A percentile compares a stretch with the other conserved stretches of the same genome.
phyloP scores from a whole-genome alignment of 2,888 invertebrate genomes.

The Thymelicus lineola region DNA sequence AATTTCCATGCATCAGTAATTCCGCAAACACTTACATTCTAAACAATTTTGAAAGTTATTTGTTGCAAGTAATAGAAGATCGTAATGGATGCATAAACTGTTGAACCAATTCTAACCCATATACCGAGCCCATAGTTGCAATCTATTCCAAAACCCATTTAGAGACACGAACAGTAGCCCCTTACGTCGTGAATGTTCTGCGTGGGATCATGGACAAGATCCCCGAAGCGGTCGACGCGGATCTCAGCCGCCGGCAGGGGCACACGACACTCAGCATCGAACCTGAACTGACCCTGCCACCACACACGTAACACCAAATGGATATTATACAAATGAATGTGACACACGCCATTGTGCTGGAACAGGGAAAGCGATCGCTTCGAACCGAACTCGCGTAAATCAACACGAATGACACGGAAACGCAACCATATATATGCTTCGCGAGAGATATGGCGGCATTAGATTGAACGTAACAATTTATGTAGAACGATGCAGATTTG shows the following conservation, averaged over 20 bases:
- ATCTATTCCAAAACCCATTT: slow-evolving; percentile 18
- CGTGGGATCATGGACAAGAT: slow-evolving; percentile 78
- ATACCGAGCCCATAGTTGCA: slow-evolving; percentile 4
- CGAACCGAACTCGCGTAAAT: slow-evolving; percentile 15
- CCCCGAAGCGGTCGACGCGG: slow-evolving; percentile 86
- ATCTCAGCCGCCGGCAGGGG: slow-evolving; percentile 91
- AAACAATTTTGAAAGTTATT: not conserved
- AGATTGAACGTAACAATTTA: slow-evolving; percentile 20
- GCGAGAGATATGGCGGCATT: slow-evolving; percentile 5
- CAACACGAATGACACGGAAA: slow-evolving; percentile 9
- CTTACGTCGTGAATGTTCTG: slow-evolving; percentile 86
- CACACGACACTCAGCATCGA: slow-evolving; percentile 93
- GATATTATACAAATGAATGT: slow-evolving; percentile 48
- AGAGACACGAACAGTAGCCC: slow-evolving; percentile 36
- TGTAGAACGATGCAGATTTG: slow-evolving; percentile 3
- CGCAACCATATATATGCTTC: slow-evolving; percentile 6
- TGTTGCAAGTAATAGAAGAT: not conserved
- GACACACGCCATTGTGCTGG: slow-evolving; percentile 21
- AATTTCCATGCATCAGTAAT: slow-evolving; percentile 8
- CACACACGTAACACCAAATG: slow-evolving; percentile 55
- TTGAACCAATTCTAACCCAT: slow-evolving; percentile 10
- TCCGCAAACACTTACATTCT: not conserved
- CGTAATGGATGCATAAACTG: not conserved
- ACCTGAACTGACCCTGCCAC: slow-evolving; percentile 94
- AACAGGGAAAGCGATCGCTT: slow-evolving; percentile 24